Base-by-base conservation (phyloP, 2,113 vertebrate genomes). In the Poecile atricapillus region DNA sequence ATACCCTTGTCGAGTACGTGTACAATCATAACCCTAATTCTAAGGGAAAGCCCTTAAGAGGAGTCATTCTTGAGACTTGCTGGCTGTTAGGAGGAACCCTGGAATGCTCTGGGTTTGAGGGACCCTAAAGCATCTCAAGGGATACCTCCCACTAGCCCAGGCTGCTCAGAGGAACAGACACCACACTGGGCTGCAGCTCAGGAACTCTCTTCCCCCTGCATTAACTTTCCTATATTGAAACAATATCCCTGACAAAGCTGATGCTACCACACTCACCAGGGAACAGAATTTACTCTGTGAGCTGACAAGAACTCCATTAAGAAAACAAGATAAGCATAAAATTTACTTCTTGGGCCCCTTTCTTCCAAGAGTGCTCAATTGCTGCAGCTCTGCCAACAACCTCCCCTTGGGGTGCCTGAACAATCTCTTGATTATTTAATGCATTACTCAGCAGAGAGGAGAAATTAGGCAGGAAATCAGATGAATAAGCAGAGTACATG, bases 201-300 rank as follows among this genome's bases (percentile, higher is more conserved):
- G 53, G 23, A 89, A 37, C 9, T 30, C 11, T 53, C 10, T 4
- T 2, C 5, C 3, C 8, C 3, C 8, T 1, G 0, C 27, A 20
- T 27, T 37, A 47, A 18, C 11, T 52, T 24, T 53, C 53, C 63
- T 12, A 3, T 23, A 30, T 0, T 21, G 58, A 46, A 87, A 84
- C 35, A 71, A 56, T 18, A 41, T 67, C 58, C 53, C 47, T 19
- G 63, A 20, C 44, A 47, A 91, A 84, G 37, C 46, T 2, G 37
- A 30, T 52, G 47, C 22, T 37, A 19, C 67, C 47, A 25, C 65
- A 21, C 58, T 67, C 33, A 5, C 18, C 8, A 13, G 69, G 65
- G 63, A 67, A 21, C n/a, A 52, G 64, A 14, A n/a, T 53, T 9
- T 70, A 33, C 23, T 53, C 74, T 58, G 52, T 5, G 11, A 84